Conservation (phyloP, 92 coral and sea anemone species). For the Epizoanthus stellaris region DNA sequence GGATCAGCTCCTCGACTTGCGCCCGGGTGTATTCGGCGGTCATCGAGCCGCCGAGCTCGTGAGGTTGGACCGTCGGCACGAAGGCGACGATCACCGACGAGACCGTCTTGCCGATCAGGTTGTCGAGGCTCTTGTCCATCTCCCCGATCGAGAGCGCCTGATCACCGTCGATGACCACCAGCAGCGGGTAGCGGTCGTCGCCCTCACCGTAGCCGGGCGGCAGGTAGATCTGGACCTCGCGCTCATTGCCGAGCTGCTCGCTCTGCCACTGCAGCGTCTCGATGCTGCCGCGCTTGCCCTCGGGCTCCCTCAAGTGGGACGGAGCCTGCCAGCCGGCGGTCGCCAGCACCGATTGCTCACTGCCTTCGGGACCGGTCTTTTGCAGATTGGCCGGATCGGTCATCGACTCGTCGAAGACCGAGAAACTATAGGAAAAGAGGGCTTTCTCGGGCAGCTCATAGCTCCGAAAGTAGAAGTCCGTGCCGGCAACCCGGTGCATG, state of each 20-base stretch:
- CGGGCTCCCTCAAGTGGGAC: constrained; percentile 9
- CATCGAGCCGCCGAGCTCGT: constrained; percentile 1
- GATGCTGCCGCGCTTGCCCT: constrained; percentile 24
- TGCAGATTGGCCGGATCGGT: constrained; percentile 19
- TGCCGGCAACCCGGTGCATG: constrained; percentile 2
- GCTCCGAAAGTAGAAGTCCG: constrained; percentile 24
- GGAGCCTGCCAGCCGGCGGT: constrained; percentile 34
- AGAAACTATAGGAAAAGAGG: constrained; percentile 10
- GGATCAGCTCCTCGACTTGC: neutral
- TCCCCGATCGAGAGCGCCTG: constrained; percentile 4
- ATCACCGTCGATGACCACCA: neutral
- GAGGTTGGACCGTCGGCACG: neutral
- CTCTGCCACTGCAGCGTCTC: constrained; percentile 7
- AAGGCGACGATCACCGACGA: neutral
- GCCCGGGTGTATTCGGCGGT: constrained; percentile 8
- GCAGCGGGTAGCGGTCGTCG: constrained; percentile 6
- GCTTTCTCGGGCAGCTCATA: constrained; percentile 24
- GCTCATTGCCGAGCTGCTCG: constrained; percentile 7
- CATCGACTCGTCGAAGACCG: constrained; percentile 19
- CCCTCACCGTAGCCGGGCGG: constrained; percentile 22
- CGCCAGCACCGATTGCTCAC: constrained; percentile 29
- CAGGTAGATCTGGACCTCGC: constrained; percentile 16
- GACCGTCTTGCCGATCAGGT: constrained; percentile 17
- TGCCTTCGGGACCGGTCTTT: constrained; percentile 12
- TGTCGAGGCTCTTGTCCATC: constrained; percentile 35